Conservation (phyloP, 2,797 vertebrate species). For the Carapus acus region DNA sequence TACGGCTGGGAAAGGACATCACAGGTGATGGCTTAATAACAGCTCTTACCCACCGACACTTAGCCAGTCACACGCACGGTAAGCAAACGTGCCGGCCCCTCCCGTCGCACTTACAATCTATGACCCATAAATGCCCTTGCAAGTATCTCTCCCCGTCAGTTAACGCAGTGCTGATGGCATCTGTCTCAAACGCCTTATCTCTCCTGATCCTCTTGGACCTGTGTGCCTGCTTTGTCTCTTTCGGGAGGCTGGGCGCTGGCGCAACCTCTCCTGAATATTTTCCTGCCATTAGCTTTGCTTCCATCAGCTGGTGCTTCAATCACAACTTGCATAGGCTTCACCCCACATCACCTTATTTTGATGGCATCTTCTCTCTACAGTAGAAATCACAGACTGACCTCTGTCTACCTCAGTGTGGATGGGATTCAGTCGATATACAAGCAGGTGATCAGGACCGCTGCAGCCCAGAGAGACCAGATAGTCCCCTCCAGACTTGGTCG, state of each 20-base stretch:
- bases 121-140: conserved; percentile 42
- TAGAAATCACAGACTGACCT: too few relatives aligned
- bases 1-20: conserved; percentile 47
- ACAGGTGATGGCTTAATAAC: conserved; percentile 53
- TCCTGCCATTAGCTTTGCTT: neutral
- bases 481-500: conserved; percentile 32
- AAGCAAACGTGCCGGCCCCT: conserved; percentile 23
- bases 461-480: conserved; percentile 50
- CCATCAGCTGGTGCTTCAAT: conserved; percentile 38
- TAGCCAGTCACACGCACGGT: neutral
- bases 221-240: conserved; percentile 37
- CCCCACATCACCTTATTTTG: conserved; percentile 14
- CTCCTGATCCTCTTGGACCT: conserved; percentile 41
- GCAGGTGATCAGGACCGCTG: conserved; percentile 30
- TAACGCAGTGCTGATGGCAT: conserved; percentile 33
- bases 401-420: conserved; percentile 11
- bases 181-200: conserved; percentile 49
- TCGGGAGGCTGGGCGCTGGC: conserved; percentile 42
- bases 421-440: conserved; percentile 25
- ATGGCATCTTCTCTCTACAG: neutral
- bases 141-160: conserved; percentile 37
- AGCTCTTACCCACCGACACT: conserved; percentile 40
- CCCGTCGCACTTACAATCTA: conserved; percentile 55
- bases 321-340: conserved; percentile 3
- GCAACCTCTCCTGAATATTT: conserved; percentile 31